Conservation (phyloP, 2,113 vertebrate genomes). For the Forbesichthys papilliferus region DNA sequence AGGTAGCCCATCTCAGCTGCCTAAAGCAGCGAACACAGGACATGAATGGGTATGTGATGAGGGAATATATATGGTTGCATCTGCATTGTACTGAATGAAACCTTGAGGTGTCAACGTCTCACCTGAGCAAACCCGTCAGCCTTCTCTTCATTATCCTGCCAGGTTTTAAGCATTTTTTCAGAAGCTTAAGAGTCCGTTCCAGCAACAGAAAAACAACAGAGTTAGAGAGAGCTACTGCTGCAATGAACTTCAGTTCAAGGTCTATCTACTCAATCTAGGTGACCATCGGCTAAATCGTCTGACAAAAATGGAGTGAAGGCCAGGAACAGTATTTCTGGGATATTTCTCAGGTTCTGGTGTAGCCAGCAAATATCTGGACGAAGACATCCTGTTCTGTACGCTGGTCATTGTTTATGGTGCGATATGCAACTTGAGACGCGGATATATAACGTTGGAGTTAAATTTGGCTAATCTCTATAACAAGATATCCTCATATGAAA, state of each 20-base stretch:
- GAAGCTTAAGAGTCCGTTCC: slow-evolving; percentile 79
- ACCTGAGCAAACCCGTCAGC: slow-evolving; percentile 86
- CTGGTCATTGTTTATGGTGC: no score
- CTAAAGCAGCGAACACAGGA: slow-evolving; percentile 59
- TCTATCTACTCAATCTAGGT: no score
- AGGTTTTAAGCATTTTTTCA: slow-evolving; percentile 95
- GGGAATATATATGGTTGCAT: neutral
- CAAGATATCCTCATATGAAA: no score
- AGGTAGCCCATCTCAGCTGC: slow-evolving; percentile 89
- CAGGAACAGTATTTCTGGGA: no score
- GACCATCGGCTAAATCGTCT: no score
- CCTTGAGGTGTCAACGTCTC: neutral
- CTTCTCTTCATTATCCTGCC: slow-evolving; percentile 95
- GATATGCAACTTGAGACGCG: no score
- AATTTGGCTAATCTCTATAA: no score
- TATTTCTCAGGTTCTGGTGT: no score
- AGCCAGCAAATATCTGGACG: no score
- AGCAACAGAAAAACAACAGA: slow-evolving; percentile 1
- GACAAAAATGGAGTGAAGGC: no score
- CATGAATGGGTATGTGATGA: neutral
- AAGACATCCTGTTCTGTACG: no score
- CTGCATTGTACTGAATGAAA: neutral
- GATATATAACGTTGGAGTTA: no score
- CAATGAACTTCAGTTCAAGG: neutral
- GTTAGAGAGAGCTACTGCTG: neutral